Evolutionary conservation across 2,113 vertebrate genomes (phyloP), one percentile per base, ranked within the genome.

Genomic region (Octodon degus): DNA sequence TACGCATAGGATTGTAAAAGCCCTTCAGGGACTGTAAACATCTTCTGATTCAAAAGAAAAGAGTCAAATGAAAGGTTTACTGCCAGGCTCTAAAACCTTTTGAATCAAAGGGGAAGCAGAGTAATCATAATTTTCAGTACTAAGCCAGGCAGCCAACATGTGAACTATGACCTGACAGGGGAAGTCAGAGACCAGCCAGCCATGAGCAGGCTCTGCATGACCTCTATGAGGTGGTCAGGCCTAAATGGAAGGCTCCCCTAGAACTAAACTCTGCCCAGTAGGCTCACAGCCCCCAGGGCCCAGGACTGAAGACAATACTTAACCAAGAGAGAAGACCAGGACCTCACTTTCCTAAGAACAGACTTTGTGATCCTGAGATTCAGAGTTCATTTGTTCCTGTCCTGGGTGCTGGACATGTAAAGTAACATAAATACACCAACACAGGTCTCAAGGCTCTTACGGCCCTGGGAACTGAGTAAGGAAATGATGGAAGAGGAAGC

Each of bases 1-100:
- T 53, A 70, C 16, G 10, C n/a, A 63, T 58, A 24, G 7, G 62
- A 91, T 53, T 32, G 19, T 91, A 79, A 93, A 97, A 94, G 65
- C 86, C 32, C 32, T 88, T 68, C 40, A 53, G 70, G 63, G 82
- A 16, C 58, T 95, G 91, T 84, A 92, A 89, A 88, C 17, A 77
- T 79, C 24, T 58, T 91, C 43, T 25, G 63, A 90, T 79, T 93
- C 68, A 80, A 92, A 89, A 58, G 1, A 22, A 72, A 40, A 86
- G 27, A 60, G 55, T 70, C n/a, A 74, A 34, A 55, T 67, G 63
- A 8, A 58, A 53, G 53, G 34, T 77, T 83, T 10, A 53, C 14
- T 30, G 24, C 40, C 27, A 58, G 40, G 27, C 24, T 79, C 34
- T 43, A 62, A 83, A 68, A 27, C n/a, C 50, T n/a, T 17, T 25